A percentile compares a stretch with the other conserved stretches of the same genome.
Conservation (phyloP, 2,797 vertebrate species). For the Chrysocyon brachyurus region DNA sequence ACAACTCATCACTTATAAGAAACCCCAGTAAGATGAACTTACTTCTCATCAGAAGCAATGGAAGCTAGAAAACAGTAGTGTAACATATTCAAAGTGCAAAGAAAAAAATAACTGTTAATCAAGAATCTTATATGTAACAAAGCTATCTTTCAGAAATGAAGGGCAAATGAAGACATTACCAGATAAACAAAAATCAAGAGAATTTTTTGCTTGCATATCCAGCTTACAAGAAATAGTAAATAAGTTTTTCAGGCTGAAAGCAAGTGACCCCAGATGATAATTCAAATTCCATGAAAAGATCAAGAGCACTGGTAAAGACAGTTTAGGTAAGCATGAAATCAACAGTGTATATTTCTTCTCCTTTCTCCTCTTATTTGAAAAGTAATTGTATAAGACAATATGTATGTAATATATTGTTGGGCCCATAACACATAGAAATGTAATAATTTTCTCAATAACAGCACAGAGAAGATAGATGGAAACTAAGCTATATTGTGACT, state of each 20-base stretch:
- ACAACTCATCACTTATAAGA: not conserved
- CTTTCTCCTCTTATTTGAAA: not conserved
- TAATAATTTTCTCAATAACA: not conserved
- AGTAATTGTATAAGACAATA: not conserved
- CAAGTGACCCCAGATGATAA: not conserved
- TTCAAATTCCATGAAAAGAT: not conserved
- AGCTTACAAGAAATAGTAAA: not conserved
- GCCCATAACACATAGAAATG: not conserved
- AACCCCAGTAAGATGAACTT: not conserved
- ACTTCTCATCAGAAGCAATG: not conserved
- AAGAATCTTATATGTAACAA: not conserved
- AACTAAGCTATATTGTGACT: not conserved
- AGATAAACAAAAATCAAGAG: not conserved
- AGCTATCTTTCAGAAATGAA: not conserved
- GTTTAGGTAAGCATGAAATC: not conserved
- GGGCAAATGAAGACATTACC: not conserved
- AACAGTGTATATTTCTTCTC: not conserved
- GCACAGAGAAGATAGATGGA: not conserved
- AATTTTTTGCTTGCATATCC: not conserved
- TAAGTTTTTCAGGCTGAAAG: not conserved
- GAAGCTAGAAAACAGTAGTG: not conserved
- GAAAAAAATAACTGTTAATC: not conserved
- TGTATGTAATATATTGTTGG: not conserved
- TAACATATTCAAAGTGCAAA: not conserved
- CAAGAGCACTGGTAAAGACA: not conserved